These are phyloP conservation scores for Characodon lateralis DNA, from an alignment of 2,797 vertebrate species.

Conservation along the genomic window DNA sequence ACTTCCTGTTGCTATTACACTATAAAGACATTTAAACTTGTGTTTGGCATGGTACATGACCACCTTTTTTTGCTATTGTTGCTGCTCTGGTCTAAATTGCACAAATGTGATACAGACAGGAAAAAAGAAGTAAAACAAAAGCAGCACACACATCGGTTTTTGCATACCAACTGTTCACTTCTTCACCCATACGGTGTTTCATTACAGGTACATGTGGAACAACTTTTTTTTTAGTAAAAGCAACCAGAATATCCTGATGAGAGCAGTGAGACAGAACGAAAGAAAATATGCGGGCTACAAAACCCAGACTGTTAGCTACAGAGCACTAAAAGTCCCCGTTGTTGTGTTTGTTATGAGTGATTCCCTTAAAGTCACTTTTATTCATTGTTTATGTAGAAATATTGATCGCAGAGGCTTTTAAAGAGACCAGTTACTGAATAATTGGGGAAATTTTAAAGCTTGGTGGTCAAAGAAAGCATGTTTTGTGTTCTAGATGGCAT, in stretches of 20 bases:
- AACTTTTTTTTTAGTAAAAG: not conserved
- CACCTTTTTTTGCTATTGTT: not conserved
- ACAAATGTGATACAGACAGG: not conserved
- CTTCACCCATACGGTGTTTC: conserved; percentile 2
- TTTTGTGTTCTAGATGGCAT: conserved; percentile 4
- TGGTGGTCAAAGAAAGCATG: conserved; percentile 2
- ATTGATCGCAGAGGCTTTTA: not conserved
- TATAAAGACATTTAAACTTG: not conserved
- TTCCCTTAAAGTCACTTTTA: not conserved
- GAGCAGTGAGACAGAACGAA: not conserved
- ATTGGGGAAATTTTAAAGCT: not conserved
- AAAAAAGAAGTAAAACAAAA: not conserved
- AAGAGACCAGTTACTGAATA: not conserved
- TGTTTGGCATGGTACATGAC: no score
- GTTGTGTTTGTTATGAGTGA: not conserved
- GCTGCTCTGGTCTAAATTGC: not conserved
- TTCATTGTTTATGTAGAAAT: not conserved
- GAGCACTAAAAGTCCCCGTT: not conserved
- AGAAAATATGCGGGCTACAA: not conserved
- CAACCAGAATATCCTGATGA: not conserved
- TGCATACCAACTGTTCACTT: not conserved
- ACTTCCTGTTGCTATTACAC: not conserved
- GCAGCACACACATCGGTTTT: not conserved
- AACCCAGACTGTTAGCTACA: conserved; percentile 1
- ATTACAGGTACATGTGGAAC: not conserved